phyloP scores from a whole-genome alignment of 2,797 vertebrate genomes.

The Brachymystax lenok region DNA sequence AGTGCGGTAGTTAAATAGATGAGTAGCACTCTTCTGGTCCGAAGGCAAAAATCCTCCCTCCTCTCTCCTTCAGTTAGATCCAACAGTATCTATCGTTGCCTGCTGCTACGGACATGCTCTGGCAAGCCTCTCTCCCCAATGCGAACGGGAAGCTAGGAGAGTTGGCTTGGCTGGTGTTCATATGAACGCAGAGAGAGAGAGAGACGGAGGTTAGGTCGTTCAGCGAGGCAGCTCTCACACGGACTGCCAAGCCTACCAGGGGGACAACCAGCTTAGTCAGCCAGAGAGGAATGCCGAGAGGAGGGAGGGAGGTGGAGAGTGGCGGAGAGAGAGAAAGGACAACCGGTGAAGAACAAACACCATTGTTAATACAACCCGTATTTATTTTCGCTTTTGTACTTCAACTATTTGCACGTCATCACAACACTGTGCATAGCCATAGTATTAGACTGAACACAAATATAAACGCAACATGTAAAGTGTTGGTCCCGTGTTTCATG shows the following conservation, averaged over 20 bases:
- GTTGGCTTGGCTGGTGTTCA: not conserved
- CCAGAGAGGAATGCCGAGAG: slow-evolving; percentile 24
- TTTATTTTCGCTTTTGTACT: no score
- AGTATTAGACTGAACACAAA: no score
- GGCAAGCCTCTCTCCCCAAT: slow-evolving; percentile 77
- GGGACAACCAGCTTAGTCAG: slow-evolving; percentile 3
- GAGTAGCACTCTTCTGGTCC: not conserved
- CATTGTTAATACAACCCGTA: no score
- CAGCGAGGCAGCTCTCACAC: slow-evolving; percentile 44
- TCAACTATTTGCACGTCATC: no score
- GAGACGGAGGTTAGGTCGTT: not conserved
- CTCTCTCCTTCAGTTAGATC: not conserved
- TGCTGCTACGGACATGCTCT: slow-evolving; percentile 84
- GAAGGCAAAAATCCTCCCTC: not conserved
- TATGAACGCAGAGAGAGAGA: not conserved
- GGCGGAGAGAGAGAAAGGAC: not conserved
- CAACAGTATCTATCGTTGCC: slow-evolving; percentile 46
- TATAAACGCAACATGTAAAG: no score
- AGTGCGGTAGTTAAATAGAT: not conserved
- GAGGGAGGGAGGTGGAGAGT: not conserved
- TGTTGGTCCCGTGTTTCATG: no score
- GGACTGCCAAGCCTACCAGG: slow-evolving; percentile 15
- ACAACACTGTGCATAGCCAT: no score
- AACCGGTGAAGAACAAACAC: no score
- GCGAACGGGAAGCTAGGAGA: slow-evolving; percentile 31